Base-by-base conservation (phyloP, 2,797 vertebrate genomes). In the Triplophysa bombifrons region DNA sequence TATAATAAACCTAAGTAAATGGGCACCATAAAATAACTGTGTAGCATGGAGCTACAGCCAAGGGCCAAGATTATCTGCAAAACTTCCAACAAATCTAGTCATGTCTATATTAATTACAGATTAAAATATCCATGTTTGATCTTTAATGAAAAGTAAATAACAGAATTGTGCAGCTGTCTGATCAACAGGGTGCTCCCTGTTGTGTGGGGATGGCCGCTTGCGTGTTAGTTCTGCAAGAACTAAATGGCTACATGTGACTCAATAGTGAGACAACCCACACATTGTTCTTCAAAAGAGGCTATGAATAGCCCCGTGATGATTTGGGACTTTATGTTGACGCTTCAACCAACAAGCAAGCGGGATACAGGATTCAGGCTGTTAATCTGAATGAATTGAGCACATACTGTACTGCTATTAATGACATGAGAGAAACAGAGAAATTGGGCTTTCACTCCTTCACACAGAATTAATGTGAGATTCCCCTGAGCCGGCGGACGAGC, bases 391-490 rank as follows among this genome's bases (percentile, higher is more conserved):
- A 89, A 88, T 84, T 87, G 85, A 84, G 82, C 74, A 80, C 58
- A 73, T 72, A 77, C 68, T 80, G 19, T 81, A 85, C 60, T 74
- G 81, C 82, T 85, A 86, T 81, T 79, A 88, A 88, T 82, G 82
- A 83, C 72, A 72, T 76, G 78, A 85, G 80, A 86, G 83, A 69
- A 76, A 68, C 76, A 71, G 55, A 76, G 53, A 85, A 72, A 84
- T 76, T 81, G 64, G 80, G 87, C 76, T 87, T 72, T 72, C 78
- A 84, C 84, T 88, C 85, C 88, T 88, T 87, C 83, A 83, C 72
- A 83, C 73, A 63, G 88, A 87, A 91, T 92, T 91, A 87, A 88
- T 85, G 83, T 80, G 73, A 83, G 76, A 88, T 83, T 86, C 85
- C 84, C 82, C 79, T 80, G 84, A 88, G 86, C 79, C 80, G 86